These are phyloP conservation scores for Melieria crassipennis DNA, from an alignment of 2,888 invertebrate genomes.

Conservation along the genomic window DNA sequence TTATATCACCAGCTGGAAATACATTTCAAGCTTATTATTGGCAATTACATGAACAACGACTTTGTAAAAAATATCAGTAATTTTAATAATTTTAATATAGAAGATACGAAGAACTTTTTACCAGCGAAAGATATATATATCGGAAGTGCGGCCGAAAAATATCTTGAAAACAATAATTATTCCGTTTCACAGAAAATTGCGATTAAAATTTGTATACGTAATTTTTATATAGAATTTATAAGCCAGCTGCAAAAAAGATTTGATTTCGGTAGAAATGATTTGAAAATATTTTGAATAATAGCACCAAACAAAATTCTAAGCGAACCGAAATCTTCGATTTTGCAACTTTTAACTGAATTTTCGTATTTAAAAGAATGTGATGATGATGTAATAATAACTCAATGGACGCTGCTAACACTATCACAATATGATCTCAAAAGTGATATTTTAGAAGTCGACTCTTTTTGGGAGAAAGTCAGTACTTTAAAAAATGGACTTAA, in stretches of 20 bases:
- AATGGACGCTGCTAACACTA: constrained; percentile 23
- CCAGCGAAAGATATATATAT: constrained; percentile 24
- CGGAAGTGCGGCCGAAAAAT: constrained; percentile 24
- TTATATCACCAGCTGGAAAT: no score
- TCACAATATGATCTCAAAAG: constrained; percentile 17
- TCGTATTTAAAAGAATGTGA: constrained; percentile 12
- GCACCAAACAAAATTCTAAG: constrained; percentile 26
- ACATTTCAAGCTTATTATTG: no score
- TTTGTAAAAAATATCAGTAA: no score
- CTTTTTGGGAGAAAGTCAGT: constrained; percentile 7
- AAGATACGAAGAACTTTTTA: constrained; percentile 10
- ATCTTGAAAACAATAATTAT: constrained; percentile 3
- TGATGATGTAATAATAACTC: constrained; percentile 17
- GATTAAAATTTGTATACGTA: constrained; percentile 27
- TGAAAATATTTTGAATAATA: constrained; percentile 26
- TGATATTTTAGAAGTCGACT: neutral
- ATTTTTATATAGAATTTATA: constrained; percentile 33
- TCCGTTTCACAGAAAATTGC: constrained; percentile 19
- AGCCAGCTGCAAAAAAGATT: constrained; percentile 28
- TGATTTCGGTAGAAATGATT: constrained; percentile 26
- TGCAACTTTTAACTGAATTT: constrained; percentile 15
- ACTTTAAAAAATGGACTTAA: no score
- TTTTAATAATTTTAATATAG: neutral
- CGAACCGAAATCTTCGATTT: constrained; percentile 11
- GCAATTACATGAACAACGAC: no score